Conservation (phyloP, 2,888 invertebrate genomes). For the Leptopilina drosophilae region DNA sequence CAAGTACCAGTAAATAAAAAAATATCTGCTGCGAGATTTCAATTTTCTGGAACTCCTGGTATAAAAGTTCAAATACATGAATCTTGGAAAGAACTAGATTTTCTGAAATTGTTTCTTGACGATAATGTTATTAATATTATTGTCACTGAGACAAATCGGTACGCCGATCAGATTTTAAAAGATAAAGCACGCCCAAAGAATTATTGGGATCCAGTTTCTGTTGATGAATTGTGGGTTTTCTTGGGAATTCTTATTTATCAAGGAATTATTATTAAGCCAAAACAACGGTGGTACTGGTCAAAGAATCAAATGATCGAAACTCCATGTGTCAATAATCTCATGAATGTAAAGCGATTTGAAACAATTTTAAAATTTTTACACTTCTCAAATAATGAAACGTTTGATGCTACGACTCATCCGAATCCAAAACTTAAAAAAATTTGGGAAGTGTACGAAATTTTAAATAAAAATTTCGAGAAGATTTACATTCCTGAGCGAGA, state of each 20-base stretch:
- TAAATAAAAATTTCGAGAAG: conserved; percentile 32
- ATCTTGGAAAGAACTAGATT: not conserved
- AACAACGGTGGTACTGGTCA: conserved; percentile 17
- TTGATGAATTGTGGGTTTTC: conserved; percentile 3
- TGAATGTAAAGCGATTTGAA: not conserved
- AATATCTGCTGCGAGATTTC: not conserved
- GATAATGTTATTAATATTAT: not conserved
- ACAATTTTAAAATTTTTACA: not conserved
- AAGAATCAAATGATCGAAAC: not conserved
- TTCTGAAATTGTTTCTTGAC: too few species aligned
- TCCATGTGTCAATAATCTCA: not conserved
- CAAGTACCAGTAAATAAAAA: not conserved
- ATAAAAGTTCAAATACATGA: not conserved
- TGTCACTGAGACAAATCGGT: not conserved
- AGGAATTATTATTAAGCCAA: not conserved
- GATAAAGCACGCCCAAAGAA: not conserved
- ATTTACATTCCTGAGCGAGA: not conserved
- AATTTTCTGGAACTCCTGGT: not conserved
- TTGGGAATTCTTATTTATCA: conserved; percentile 10
- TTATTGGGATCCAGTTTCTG: not conserved
- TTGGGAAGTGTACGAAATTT: not conserved
- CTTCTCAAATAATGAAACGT: conserved; percentile 18
- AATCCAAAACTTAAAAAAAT: not conserved
- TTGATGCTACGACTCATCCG: conserved; percentile 5
- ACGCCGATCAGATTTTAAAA: too few species aligned